Conservation (phyloP, 2,888 invertebrate species). For the Neoascia interrupta region DNA sequence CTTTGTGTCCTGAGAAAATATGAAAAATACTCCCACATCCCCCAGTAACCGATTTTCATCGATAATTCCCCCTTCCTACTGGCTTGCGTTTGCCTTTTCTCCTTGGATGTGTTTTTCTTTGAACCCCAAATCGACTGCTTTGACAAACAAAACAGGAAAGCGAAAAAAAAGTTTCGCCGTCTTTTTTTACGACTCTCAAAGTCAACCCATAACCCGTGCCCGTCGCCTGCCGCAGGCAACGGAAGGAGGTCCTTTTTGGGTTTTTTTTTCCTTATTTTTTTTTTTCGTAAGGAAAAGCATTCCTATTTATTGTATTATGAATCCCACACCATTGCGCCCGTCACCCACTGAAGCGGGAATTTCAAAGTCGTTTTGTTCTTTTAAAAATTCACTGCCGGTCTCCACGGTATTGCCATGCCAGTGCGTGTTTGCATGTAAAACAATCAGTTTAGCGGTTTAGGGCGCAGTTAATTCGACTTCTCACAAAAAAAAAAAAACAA, state of each 20-base stretch:
- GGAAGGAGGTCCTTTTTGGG: slow-evolving; percentile 49
- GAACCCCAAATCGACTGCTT: slow-evolving; percentile 58
- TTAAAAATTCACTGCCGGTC: slow-evolving; percentile 43
- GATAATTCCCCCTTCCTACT: slow-evolving; percentile 49
- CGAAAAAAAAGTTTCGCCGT: slow-evolving; percentile 17
- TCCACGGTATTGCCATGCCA: slow-evolving; percentile 21
- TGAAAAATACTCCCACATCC: slow-evolving; percentile 15
- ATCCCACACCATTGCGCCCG: not conserved
- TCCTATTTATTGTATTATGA: slow-evolving; percentile 47
- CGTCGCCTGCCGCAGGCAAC: slow-evolving; percentile 35
- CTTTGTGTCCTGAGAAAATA: slow-evolving; percentile 29
- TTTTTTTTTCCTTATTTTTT: not conserved
- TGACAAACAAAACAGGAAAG: slow-evolving; percentile 63
- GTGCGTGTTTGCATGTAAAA: slow-evolving; percentile 67
- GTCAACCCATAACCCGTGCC: slow-evolving; percentile 50
- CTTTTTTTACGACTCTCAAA: slow-evolving; percentile 49
- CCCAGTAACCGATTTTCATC: slow-evolving; percentile 23
- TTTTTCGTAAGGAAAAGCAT: slow-evolving; percentile 9
- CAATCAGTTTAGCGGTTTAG: slow-evolving; percentile 69
- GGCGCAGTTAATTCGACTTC: no score
- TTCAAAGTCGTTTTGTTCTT: slow-evolving; percentile 62
- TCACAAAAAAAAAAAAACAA: no score
- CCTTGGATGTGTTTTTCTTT: slow-evolving; percentile 37
- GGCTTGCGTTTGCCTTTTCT: slow-evolving; percentile 43
- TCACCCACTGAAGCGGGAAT: slow-evolving; percentile 50